A percentile compares a stretch with the other conserved stretches of the same genome.
Evolutionary conservation across 2,113 vertebrate species (phyloP).

Genomic region (Anolis carolinensis): DNA sequence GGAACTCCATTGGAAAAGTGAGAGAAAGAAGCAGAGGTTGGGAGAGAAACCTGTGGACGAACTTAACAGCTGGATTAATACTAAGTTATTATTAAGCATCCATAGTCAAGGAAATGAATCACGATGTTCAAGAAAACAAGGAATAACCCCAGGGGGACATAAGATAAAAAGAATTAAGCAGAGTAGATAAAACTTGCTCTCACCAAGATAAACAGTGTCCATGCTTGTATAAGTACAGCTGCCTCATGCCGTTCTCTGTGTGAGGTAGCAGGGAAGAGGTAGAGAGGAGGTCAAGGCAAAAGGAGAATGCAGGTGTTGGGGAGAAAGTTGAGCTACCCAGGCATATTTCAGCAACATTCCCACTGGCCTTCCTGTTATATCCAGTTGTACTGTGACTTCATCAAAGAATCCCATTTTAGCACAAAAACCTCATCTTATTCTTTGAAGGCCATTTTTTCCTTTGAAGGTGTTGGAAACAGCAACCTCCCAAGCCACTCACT

Average conservation of each 20-base stretch:
- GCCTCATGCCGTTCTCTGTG: conserved; percentile 6
- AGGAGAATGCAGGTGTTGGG: neutral
- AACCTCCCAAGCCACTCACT: no score
- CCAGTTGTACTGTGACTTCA: neutral
- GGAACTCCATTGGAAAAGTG: neutral
- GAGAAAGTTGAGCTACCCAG: neutral
- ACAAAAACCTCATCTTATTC: neutral
- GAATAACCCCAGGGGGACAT: neutral
- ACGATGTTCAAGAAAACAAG: neutral
- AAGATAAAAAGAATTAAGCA: conserved; percentile 6
- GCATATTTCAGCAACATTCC: neutral
- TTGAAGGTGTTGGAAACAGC: no score
- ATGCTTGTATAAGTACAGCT: conserved; percentile 20
- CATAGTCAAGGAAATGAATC: conserved; percentile 16
- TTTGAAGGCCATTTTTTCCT: neutral
- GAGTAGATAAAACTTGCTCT: conserved; percentile 19
- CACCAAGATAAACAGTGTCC: conserved; percentile 24
- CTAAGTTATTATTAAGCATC: neutral
- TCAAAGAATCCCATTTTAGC: neutral
- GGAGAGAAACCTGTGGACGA: neutral
- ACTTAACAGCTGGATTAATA: conserved; percentile 21
- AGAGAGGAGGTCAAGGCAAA: conserved; percentile 17
- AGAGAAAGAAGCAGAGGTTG: neutral
- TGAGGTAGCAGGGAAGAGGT: conserved; percentile 1
- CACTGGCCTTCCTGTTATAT: neutral